phyloP scores from a whole-genome alignment of 1,140 invertebrate genomes.

The Idris sp. region DNA sequence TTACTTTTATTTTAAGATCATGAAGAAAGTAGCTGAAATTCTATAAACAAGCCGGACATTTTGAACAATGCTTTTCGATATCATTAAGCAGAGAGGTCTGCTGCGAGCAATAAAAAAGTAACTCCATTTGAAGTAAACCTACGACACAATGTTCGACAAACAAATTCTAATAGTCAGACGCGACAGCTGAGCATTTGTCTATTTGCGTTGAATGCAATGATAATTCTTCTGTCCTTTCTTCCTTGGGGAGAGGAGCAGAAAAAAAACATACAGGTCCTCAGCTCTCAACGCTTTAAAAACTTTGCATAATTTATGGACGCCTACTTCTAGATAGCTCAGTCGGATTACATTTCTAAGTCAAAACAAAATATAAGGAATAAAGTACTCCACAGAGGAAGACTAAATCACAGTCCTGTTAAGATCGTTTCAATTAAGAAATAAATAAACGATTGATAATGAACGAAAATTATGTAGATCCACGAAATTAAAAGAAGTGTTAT shows the following conservation, averaged over 20 bases:
- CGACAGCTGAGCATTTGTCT: slow-evolving; percentile 43
- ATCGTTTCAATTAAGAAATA: slow-evolving; percentile 19
- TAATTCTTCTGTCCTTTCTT: slow-evolving; percentile 53
- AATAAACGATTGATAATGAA: slow-evolving; percentile 18
- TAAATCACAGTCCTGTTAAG: slow-evolving; percentile 17
- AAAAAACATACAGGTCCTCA: slow-evolving; percentile 43
- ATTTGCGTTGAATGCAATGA: slow-evolving; percentile 57
- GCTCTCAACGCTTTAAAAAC: slow-evolving; percentile 30
- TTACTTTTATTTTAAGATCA: no score
- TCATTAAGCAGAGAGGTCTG: slow-evolving; percentile 44
- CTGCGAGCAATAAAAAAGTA: slow-evolving; percentile 44
- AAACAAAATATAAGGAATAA: slow-evolving; percentile 44
- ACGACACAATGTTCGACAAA: slow-evolving; percentile 53
- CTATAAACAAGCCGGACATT: no score
- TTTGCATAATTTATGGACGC: slow-evolving; percentile 63
- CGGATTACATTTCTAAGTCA: slow-evolving; percentile 52
- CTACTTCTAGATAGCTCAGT: slow-evolving; percentile 45
- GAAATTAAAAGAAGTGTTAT: slow-evolving; percentile 1
- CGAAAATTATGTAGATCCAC: not conserved
- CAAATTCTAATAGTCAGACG: slow-evolving; percentile 55
- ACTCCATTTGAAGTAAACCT: slow-evolving; percentile 28
- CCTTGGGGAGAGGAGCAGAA: not conserved
- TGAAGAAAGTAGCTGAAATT: slow-evolving; percentile 27
- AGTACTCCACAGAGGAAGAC: slow-evolving; percentile 2
- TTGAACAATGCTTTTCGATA: slow-evolving; percentile 24